These are phyloP conservation scores for Cremastobaeus sp. DNA, from an alignment of 2,888 invertebrate genomes.

Conservation along the genomic window DNA sequence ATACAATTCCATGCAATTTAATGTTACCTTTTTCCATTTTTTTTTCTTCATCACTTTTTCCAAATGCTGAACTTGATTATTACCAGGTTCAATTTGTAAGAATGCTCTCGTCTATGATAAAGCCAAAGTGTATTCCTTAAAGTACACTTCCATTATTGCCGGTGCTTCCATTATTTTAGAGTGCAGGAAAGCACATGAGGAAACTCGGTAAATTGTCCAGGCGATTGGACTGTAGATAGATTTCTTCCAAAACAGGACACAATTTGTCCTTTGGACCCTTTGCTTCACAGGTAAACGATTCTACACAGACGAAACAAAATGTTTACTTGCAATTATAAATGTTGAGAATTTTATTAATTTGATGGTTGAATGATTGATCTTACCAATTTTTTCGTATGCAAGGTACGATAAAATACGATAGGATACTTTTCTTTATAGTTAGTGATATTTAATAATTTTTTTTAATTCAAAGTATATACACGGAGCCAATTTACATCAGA, in stretches of 20 bases:
- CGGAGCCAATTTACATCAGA: too few relatives aligned
- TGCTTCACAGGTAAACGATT: conserved; percentile 80
- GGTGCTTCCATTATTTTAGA: conserved; percentile 92
- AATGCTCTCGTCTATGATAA: conserved; percentile 90
- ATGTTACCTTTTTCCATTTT: conserved; percentile 89
- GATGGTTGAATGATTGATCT: conserved; percentile 5
- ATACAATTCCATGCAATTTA: neutral
- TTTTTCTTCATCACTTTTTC: conserved; percentile 91
- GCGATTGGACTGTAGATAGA: conserved; percentile 94
- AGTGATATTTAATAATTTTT: too few relatives aligned
- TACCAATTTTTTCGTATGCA: conserved; percentile 87
- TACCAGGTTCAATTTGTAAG: conserved; percentile 89
- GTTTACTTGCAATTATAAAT: too few relatives aligned
- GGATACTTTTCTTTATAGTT: too few relatives aligned
- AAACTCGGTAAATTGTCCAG: conserved; percentile 89
- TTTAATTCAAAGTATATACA: too few relatives aligned
- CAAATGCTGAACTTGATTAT: conserved; percentile 90
- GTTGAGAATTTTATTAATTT: neutral
- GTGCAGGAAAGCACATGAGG: conserved; percentile 88
- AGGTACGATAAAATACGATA: too few relatives aligned
- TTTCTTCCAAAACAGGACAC: conserved; percentile 91
- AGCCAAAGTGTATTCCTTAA: conserved; percentile 92
- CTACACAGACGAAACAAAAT: too few relatives aligned
- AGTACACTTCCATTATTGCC: too few relatives aligned
- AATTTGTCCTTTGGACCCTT: conserved; percentile 80